These are phyloP conservation scores for Thomomys bottae DNA, from an alignment of 2,113 vertebrate genomes.

Conservation along the genomic window DNA sequence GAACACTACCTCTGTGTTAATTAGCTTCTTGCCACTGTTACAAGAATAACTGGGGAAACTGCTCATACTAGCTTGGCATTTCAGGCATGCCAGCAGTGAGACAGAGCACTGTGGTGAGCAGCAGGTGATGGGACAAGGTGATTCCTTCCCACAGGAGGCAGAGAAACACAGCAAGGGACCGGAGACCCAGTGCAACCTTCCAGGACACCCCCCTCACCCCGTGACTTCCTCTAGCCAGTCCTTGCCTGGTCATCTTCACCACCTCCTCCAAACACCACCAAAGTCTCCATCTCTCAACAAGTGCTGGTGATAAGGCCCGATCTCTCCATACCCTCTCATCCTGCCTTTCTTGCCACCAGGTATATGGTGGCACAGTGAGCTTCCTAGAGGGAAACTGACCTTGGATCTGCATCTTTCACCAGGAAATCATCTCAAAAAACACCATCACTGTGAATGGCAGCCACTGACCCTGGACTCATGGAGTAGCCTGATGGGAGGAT, in stretches of 20 bases:
- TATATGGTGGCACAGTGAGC: too few relatives aligned
- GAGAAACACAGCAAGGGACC: background rate
- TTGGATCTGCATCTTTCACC: too few relatives aligned
- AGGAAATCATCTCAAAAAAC: too few relatives aligned
- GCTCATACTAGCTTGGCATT: background rate
- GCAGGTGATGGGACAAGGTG: background rate
- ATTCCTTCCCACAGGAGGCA: background rate
- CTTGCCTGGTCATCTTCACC: background rate
- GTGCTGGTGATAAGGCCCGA: background rate
- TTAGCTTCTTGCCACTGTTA: background rate
- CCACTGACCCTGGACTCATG: too few relatives aligned
- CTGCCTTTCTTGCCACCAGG: too few relatives aligned
- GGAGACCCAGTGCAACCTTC: too few relatives aligned
- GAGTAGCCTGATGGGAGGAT: too few relatives aligned
- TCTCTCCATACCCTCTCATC: background rate
- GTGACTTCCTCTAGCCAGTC: background rate
- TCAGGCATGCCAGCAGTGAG: too few relatives aligned
- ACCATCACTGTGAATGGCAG: too few relatives aligned
- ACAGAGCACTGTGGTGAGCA: background rate
- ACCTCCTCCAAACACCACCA: background rate
- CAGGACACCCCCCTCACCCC: background rate
- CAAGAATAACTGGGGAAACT: background rate
- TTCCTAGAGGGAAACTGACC: too few relatives aligned
- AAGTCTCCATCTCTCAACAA: background rate
- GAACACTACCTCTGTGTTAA: background rate